phyloP scores from a whole-genome alignment of 2,113 vertebrate genomes.

The Hemibagrus wyckioides region DNA sequence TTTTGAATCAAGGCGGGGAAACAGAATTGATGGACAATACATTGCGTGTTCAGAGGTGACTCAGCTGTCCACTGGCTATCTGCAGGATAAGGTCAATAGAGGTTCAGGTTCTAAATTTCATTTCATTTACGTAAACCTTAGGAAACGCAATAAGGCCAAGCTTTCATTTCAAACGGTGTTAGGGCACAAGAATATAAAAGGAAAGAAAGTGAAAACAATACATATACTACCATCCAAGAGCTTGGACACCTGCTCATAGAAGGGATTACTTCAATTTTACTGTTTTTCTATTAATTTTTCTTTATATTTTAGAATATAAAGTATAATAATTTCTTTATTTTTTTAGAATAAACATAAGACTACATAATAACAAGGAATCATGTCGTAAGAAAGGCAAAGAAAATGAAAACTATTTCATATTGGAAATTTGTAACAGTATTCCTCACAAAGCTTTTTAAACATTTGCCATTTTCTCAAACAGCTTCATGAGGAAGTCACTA shows the following conservation, averaged over 20 bases:
- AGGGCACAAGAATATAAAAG: neutral
- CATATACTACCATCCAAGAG: neutral
- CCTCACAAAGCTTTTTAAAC: neutral
- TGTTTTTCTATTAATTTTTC: too few relatives aligned
- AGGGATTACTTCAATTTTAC: too few relatives aligned
- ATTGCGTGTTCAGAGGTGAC: neutral
- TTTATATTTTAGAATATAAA: too few relatives aligned
- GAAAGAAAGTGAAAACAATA: neutral
- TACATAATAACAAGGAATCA: too few relatives aligned
- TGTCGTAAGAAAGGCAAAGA: too few relatives aligned
- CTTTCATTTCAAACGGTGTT: neutral
- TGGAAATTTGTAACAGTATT: neutral
- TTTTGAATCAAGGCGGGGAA: neutral
- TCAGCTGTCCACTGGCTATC: neutral
- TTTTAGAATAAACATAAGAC: too few relatives aligned
- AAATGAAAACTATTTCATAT: neutral
- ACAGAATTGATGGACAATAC: neutral
- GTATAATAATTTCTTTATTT: too few relatives aligned
- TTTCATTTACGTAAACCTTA: neutral
- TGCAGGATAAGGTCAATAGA: constrained; percentile 10
- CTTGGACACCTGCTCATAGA: neutral
- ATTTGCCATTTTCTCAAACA: neutral
- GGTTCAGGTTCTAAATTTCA: neutral
- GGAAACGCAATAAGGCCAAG: neutral
- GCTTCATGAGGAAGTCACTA: neutral